Base-by-base conservation (phyloP, 2,797 vertebrate species). In the Buceros bicornis region DNA sequence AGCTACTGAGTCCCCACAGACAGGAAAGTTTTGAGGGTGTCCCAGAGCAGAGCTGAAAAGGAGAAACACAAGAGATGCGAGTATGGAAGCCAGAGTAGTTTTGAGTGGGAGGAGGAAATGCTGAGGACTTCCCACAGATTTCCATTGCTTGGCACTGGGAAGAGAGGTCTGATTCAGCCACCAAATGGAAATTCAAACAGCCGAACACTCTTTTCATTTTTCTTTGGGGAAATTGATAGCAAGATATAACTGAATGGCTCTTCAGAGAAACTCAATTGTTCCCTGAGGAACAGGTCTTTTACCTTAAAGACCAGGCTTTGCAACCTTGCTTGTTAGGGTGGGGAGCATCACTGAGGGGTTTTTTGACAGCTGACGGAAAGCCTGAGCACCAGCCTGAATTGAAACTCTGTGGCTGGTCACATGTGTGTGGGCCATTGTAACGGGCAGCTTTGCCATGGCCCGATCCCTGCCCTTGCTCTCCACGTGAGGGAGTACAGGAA, bases 361-460 rank as follows among this genome's bases (percentile, higher is more conserved):
- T 51, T 69, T 21, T 65, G 69, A 25, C 28, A 71, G 57, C 25
- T 50, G 40, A 11, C 26, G 26, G 47, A 51, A 51, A 56, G 62
- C 11, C 47, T 31, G 28, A 64, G 42, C 1, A 0, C 7, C 54
- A 51, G 25, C n/a, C 25, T 31, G 43, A 64, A 24, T 9, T 1
- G 1, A 61, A 54, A 53, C 26, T 54, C 26, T n/a, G 11, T 77
- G 57, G 8, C 26, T 71, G 43, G 25, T 50, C 28, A 15, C 13
- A 28, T 1, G 13, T 1, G 0, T 25, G 6, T 2, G 22, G 50
- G 50, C 60, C 4, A 3, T 18, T 76, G 28, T 16, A 76, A 71
- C 10, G 61, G 54, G 54, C 29, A 84, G 62, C 70, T 84, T 60
- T 70, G n/a, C 29, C 33, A 3, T 0, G 1, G n/a, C 64, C 87